Conservation (phyloP, 1,140 invertebrate genomes). For the Holotrichia oblita region DNA sequence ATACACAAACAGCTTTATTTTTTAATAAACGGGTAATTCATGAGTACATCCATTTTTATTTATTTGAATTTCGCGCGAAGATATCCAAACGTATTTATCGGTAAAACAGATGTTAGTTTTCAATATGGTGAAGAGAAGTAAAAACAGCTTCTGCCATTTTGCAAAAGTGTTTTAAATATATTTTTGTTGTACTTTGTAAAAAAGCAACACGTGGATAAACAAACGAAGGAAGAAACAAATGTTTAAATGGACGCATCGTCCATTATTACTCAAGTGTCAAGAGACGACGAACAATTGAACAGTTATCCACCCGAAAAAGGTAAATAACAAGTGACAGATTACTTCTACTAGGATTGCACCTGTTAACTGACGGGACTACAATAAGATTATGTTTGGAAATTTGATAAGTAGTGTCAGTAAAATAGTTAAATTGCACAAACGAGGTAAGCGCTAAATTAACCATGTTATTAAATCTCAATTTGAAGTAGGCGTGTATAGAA, state of each 20-base stretch:
- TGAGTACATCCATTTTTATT: no score
- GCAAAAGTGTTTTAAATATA: conserved; percentile 54
- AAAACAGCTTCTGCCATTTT: conserved; percentile 59
- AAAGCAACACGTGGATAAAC: conserved; percentile 46
- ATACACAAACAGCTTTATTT: no score
- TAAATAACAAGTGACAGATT: conserved; percentile 66
- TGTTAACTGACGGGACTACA: conserved; percentile 58
- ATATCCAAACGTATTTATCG: conserved; percentile 28
- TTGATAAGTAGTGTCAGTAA: conserved; percentile 20
- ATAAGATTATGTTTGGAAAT: neutral
- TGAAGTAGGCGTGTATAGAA: conserved; percentile 53
- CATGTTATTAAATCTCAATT: conserved; percentile 41
- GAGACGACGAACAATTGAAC: conserved; percentile 95
- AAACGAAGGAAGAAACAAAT: conserved; percentile 66
- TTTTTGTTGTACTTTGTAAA: conserved; percentile 43
- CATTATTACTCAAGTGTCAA: conserved; percentile 96
- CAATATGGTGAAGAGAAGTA: conserved; percentile 50
- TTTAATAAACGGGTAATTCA: no score
- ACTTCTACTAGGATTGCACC: conserved; percentile 62
- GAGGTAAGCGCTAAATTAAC: conserved; percentile 28
- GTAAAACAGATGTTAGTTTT: conserved; percentile 46
- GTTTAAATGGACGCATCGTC: conserved; percentile 97
- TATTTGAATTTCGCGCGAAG: conserved; percentile 43
- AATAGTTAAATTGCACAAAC: conserved; percentile 9
- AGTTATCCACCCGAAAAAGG: conserved; percentile 92